A percentile compares a stretch with the other conserved stretches of the same genome.
Conservation (phyloP, 2,113 vertebrate genomes). For the Peromyscus maniculatus region DNA sequence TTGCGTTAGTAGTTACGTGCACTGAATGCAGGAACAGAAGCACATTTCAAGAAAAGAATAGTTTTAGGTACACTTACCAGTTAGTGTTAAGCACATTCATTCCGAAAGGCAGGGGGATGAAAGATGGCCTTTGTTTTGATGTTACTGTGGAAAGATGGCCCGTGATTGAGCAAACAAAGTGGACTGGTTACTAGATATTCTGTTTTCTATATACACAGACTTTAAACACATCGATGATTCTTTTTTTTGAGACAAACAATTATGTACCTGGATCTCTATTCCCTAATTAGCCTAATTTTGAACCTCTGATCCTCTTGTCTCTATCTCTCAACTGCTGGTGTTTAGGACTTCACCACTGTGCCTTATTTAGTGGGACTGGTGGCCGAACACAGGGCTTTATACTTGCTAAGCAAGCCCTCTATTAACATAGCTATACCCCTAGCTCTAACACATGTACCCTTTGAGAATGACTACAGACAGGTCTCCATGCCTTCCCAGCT, state of each 20-base stretch:
- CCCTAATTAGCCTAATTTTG: neutral
- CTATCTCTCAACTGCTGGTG: neutral
- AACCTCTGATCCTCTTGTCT: neutral
- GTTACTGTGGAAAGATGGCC: neutral
- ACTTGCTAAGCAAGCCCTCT: neutral
- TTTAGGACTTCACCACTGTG: neutral
- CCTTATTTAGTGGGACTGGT: no score
- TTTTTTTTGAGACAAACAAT: neutral
- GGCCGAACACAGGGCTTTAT: neutral
- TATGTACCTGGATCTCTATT: neutral
- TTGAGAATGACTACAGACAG: neutral
- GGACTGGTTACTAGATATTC: neutral
- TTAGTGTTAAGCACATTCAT: neutral
- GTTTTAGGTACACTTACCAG: neutral
- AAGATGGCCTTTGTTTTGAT: neutral
- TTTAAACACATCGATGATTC: neutral
- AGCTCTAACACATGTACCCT: neutral
- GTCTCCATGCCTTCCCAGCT: neutral
- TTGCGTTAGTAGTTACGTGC: neutral
- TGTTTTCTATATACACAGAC: neutral
- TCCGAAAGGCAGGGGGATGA: no score
- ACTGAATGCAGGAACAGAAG: neutral
- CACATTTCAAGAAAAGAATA: neutral
- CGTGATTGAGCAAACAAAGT: no score
- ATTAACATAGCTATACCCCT: neutral